Evolutionary conservation across 2,113 vertebrate species (phyloP), one percentile per base, ranked within the genome.

Genomic region (Cinclus mexicanus): DNA sequence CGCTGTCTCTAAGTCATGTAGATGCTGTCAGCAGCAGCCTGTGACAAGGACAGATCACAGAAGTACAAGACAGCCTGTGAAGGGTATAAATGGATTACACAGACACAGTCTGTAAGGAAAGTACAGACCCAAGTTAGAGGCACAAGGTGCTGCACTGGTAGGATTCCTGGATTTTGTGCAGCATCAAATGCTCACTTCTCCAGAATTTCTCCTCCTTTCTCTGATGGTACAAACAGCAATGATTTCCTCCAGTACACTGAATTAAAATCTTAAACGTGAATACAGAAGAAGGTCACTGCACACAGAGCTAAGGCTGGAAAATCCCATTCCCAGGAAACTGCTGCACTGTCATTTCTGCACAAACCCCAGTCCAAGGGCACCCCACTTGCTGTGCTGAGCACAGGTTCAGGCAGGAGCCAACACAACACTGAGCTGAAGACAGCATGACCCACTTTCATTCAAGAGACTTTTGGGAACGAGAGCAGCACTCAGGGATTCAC

Each of bases 31-130:
- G 67, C 50, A 71, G 57, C 61, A 41, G 14, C 15, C 37, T 25
- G 71, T 3, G 1, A 6, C 33, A 39, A 29, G 24, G 26, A 31
- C 21, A 15, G 56, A 11, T 25, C 2, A 0, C 46, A 41, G 18
- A 41, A 76, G 22, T 7, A 5, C 6, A 19, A 0, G 8, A 2
- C 0, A 7, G 17, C 37, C 33, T n/a, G 31, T 7, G 63, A 49
- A 65, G 18, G 3, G 15, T 5, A 24, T 2, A 0, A 26, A 29
- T 3, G 1, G 9, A 44, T 25, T 12, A 37, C 2, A 20, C 3
- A 29, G 10, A 31, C 4, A 16, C 3, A 37, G n/a, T 9, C 25
- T 67, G 53, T 17, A 28, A 46, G 5, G 7, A 7, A 55, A 89
- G 39, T 3, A 65, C 46, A 78, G 19, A 49, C 56, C n/a, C 19